Conservation (phyloP, 1,140 invertebrate species). For the Patella vulgata region DNA sequence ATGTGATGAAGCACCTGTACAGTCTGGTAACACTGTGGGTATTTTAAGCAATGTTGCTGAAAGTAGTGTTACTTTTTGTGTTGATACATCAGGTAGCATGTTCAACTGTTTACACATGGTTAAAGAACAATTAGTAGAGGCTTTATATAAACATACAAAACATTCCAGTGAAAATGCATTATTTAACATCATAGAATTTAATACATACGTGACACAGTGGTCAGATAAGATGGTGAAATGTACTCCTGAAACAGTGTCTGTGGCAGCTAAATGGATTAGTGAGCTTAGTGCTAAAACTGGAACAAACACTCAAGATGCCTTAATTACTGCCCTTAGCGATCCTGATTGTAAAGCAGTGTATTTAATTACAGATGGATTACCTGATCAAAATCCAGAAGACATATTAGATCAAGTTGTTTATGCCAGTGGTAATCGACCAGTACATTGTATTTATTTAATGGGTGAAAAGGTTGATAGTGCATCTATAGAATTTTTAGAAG, state of each 20-base stretch:
- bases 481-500: constrained; percentile 61
- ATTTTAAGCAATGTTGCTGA: constrained; percentile 60
- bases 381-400: constrained; percentile 62
- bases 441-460: constrained; percentile 64
- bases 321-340: constrained; percentile 61
- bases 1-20: constrained; percentile 23
- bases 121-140: constrained; percentile 64
- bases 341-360: constrained; percentile 60
- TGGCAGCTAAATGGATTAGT: constrained; percentile 62
- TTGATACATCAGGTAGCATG: constrained; percentile 67
- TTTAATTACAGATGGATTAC: constrained; percentile 64
- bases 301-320: constrained; percentile 64
- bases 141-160: constrained; percentile 51
- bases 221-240: constrained; percentile 65
- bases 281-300: constrained; percentile 62
- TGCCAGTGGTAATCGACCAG: constrained; percentile 42
- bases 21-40: constrained; percentile 40
- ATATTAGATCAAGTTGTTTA: constrained; percentile 58
- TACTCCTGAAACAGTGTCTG: constrained; percentile 61
- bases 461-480: constrained; percentile 52
- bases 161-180: constrained; percentile 36
- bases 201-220: constrained; percentile 64
- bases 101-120: constrained; percentile 59
- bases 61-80: constrained; percentile 62
- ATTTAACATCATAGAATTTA: constrained; percentile 67